A percentile compares a stretch with the other conserved stretches of the same genome.
phyloP scores from a whole-genome alignment of 1,140 invertebrate species.

The Philaenus spumarius region DNA sequence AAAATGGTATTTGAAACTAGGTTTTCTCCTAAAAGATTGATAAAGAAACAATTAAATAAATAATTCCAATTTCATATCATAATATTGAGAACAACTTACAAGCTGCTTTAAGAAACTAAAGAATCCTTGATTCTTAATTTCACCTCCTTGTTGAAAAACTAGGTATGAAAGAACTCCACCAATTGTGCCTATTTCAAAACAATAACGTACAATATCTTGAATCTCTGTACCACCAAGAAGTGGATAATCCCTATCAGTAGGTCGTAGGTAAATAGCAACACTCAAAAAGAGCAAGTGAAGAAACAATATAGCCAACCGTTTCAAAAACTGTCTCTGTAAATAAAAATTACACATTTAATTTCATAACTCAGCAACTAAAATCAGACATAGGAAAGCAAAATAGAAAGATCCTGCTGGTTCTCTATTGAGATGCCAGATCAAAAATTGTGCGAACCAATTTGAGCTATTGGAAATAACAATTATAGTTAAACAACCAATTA shows the following conservation, averaged over 20 bases:
- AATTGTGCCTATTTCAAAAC: constrained; percentile 77
- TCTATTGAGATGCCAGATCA: too few species aligned
- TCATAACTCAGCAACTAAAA: neutral
- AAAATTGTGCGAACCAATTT: too few species aligned
- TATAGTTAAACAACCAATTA: too few species aligned
- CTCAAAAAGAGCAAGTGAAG: constrained; percentile 85
- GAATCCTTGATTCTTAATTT: constrained; percentile 90
- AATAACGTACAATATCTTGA: constrained; percentile 51
- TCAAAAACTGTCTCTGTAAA: constrained; percentile 80
- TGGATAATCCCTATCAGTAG: constrained; percentile 46
- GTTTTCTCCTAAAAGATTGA: too few species aligned
- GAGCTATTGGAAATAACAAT: too few species aligned
- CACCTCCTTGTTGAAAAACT: constrained; percentile 86
- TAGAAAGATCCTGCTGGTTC: too few species aligned
- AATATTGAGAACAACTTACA: too few species aligned
- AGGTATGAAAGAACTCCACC: constrained; percentile 80
- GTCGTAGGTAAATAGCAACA: constrained; percentile 81
- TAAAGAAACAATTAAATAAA: too few species aligned
- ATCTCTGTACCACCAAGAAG: constrained; percentile 50
- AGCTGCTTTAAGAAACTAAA: constrained; percentile 85
- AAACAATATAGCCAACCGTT: constrained; percentile 77
- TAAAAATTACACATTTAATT: constrained; percentile 12
- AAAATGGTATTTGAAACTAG: too few species aligned
- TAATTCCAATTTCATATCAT: too few species aligned
- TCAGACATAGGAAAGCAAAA: neutral